A percentile compares a stretch with the other conserved stretches of the same genome.
Evolutionary conservation across 1,140 invertebrate genomes (phyloP).

Genomic region (Calosoma granatense): DNA sequence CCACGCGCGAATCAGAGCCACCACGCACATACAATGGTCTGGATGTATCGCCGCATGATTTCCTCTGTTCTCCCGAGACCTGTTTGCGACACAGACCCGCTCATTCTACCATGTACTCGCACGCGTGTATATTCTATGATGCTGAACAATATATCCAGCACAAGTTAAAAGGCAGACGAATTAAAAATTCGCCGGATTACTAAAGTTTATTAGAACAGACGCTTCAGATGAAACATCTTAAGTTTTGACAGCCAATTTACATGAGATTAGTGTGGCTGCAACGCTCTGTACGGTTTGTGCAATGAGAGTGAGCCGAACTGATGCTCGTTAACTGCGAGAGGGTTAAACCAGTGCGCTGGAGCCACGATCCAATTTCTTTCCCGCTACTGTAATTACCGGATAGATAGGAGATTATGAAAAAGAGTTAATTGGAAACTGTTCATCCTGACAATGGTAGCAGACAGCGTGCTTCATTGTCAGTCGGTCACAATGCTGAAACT

Average conservation of each 20-base stretch:
- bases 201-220: too few relatives aligned
- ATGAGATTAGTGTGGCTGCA: too few relatives aligned
- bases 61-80: neutral
- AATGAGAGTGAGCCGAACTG: neutral
- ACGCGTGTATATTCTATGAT: too few relatives aligned
- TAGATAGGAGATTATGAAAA: conserved; percentile 19
- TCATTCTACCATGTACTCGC: too few relatives aligned
- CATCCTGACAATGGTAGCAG: conserved; percentile 3
- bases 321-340: neutral
- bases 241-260: too few relatives aligned
- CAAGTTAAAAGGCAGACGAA: too few relatives aligned
- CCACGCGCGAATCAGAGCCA: conserved; percentile 9
- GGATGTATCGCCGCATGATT: neutral
- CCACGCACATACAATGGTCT: neutral
- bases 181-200: too few relatives aligned
- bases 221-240: too few relatives aligned
- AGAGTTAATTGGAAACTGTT: conserved; percentile 26
- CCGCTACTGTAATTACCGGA: conserved; percentile 19
- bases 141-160: too few relatives aligned
- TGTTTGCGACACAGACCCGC: neutral
- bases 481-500: too few relatives aligned
- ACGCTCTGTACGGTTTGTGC: too few relatives aligned
- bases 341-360: neutral
- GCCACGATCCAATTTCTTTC: conserved; percentile 19
- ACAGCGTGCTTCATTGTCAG: neutral